Evolutionary conservation across 1,140 invertebrate species (phyloP), one percentile per base, ranked within the genome.

Genomic region (Anoplolepis gracilipes): DNA sequence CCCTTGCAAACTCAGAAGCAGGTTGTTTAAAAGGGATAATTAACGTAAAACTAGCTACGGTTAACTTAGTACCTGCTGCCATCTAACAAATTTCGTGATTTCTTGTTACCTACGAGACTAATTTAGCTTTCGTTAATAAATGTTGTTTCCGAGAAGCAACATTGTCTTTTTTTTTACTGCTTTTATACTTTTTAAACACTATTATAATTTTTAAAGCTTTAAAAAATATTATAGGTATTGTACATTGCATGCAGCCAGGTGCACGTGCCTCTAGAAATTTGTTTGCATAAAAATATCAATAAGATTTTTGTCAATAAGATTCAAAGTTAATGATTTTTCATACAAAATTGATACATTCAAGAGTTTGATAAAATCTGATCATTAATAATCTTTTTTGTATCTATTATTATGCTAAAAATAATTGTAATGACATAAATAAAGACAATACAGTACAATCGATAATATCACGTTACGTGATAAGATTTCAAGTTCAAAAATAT

Each of bases 1-100:
- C 88, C 79, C 85, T 82, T 64, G 72, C 64, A 53, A 86, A 79
- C 73, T 59, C 39, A 55, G 75, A 88, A 61, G 73, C 76, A 64
- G 30, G 57, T 82, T 65, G 87, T 89, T 84, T 88, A 89, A 88
- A 88, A 77, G 65, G 77, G 57, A 79, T 89, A 70, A 59, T 86
- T 85, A 85, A 75, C 87, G 73, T 75, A 84, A 81, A 85, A 88
- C 79, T 79, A n/a, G 67, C 87, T 76, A 53, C 7, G 57, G 25
- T 64, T 22, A 57, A 39, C 61, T 81, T 49, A 70, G 69, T 82
- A 42, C 46, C 87, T 86, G 77, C 87, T 88, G 87, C 84, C 84
- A 89, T 88, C 87, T 88, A 46, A 88, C 57, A 53, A 59, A n/a
- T n/a, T 28, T 25, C 13, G 25, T 36, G 4, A 42, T 76, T 77